These are phyloP conservation scores for Copsychus sechellarum DNA, from an alignment of 2,113 vertebrate species.

Conservation along the genomic window DNA sequence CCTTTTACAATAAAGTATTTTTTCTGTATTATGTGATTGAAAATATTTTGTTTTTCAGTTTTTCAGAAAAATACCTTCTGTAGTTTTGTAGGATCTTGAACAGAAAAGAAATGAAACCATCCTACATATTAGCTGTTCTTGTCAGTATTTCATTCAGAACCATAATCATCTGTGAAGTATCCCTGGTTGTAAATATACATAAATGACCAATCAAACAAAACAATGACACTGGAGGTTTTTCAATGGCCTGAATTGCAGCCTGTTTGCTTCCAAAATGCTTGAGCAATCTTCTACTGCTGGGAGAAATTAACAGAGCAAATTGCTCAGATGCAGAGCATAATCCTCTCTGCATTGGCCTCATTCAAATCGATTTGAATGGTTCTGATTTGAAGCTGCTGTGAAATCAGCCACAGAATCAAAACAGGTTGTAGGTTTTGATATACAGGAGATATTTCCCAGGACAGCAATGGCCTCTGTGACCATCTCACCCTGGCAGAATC, in stretches of 20 bases:
- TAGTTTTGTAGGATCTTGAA: neutral
- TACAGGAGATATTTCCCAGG: neutral
- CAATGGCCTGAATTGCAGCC: neutral
- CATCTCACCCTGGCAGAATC: neutral
- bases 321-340: neutral
- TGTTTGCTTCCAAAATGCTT: neutral
- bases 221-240: neutral
- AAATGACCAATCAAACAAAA: constrained; percentile 29
- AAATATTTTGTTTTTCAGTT: neutral
- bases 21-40: neutral
- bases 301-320: constrained; percentile 2
- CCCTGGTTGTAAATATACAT: neutral
- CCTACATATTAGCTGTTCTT: neutral
- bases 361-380: neutral
- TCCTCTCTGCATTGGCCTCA: neutral
- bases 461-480: neutral
- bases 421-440: neutral
- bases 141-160: neutral
- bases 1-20: neutral
- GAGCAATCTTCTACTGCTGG: neutral
- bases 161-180: neutral
- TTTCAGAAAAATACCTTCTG: neutral
- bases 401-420: neutral
- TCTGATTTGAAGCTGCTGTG: neutral
- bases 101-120: neutral